Conservation (phyloP, 1,140 invertebrate genomes). For the Zaprionus vittiger region DNA sequence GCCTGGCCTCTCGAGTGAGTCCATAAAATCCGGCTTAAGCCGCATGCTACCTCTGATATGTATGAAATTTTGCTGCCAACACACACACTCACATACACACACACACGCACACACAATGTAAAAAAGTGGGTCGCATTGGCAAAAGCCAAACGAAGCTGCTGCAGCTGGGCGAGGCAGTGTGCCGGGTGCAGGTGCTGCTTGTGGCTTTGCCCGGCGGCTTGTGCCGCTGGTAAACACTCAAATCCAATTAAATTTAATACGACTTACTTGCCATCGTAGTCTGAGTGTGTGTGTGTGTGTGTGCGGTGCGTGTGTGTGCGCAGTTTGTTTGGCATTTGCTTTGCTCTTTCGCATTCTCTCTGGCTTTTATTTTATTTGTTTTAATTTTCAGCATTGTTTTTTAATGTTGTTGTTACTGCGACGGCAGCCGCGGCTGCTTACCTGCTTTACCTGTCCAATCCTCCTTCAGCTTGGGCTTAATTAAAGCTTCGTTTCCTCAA, state of each 20-base stretch:
- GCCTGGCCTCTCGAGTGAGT: constrained; percentile 29
- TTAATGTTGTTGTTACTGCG: constrained; percentile 57
- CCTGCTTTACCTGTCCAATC: constrained; percentile 54
- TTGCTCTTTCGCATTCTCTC: constrained; percentile 51
- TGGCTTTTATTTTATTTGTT: constrained; percentile 55
- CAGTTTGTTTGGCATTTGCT: constrained; percentile 73
- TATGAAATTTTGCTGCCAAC: constrained; percentile 65
- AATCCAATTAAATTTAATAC: constrained; percentile 84
- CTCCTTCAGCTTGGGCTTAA: constrained; percentile 64
- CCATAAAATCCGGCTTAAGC: constrained; percentile 79
- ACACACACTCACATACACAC: constrained; percentile 21
- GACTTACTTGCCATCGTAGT: constrained; percentile 77
- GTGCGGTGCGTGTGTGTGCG: constrained; percentile 27
- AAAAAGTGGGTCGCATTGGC: constrained; percentile 63
- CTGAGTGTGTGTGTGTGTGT: constrained; percentile 18
- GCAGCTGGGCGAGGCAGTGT: background rate
- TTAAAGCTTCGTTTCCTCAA: constrained; percentile 72
- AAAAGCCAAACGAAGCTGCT: constrained; percentile 37
- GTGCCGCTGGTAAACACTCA: constrained; percentile 82
- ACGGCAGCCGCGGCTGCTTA: constrained; percentile 42
- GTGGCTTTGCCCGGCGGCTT: constrained; percentile 69
- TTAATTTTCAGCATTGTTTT: constrained; percentile 56
- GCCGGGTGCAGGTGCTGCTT: constrained; percentile 18
- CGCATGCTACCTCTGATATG: constrained; percentile 73
- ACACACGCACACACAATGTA: constrained; percentile 12